Evolutionary conservation across 2,888 invertebrate species (phyloP).

Genomic region (Operophtera brumata): DNA sequence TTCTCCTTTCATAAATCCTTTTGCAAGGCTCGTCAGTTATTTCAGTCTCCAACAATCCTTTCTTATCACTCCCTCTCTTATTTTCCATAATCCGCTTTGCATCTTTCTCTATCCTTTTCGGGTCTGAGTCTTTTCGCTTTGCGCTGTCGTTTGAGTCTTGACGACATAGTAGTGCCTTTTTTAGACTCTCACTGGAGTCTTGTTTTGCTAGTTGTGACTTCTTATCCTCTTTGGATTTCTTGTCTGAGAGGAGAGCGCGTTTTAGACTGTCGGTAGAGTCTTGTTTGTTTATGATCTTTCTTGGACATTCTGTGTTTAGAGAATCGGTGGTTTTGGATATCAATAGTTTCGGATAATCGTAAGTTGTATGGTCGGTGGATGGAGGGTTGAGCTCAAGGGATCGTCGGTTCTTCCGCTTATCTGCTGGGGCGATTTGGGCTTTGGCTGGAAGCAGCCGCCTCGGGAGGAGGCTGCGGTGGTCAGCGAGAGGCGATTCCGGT

Average conservation of each 20-base stretch:
- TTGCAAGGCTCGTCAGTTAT: constrained; percentile 62
- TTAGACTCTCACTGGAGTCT: constrained; percentile 70
- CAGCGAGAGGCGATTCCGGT: constrained; percentile 78
- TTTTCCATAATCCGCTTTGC: constrained; percentile 55
- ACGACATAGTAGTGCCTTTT: constrained; percentile 65
- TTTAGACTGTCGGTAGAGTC: constrained; percentile 74
- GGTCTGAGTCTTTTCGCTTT: constrained; percentile 63
- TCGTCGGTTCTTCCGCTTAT: constrained; percentile 72
- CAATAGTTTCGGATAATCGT: constrained; percentile 73
- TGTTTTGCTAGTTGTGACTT: constrained; percentile 61
- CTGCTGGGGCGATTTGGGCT: constrained; percentile 71
- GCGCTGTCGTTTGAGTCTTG: constrained; percentile 73
- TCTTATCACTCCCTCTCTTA: constrained; percentile 69
- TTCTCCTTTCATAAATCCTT: constrained; percentile 71
- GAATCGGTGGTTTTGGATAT: constrained; percentile 77
- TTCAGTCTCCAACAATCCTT: constrained; percentile 70
- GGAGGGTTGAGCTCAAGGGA: constrained; percentile 75
- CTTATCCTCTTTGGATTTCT: constrained; percentile 66
- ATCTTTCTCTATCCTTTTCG: constrained; percentile 59
- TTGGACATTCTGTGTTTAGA: constrained; percentile 71
- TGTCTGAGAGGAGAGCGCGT: constrained; percentile 66
- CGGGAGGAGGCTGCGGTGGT: constrained; percentile 75
- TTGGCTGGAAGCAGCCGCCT: constrained; percentile 72
- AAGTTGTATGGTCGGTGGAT: constrained; percentile 59
- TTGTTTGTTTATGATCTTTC: constrained; percentile 70